Evolutionary conservation across 2,888 invertebrate species (phyloP).

Genomic region (Acronicta alni): DNA sequence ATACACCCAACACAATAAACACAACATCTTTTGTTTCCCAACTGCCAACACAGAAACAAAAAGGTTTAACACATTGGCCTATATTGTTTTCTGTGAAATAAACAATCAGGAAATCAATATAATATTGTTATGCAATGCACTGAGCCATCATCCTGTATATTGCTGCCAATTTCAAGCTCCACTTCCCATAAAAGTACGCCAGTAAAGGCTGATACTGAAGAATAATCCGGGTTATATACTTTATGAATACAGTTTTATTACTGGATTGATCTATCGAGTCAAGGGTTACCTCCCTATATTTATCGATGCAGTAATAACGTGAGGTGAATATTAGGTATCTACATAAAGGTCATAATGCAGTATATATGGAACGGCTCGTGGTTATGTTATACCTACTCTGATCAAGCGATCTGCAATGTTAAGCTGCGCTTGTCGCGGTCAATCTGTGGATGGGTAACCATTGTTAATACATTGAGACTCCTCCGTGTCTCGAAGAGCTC

Average conservation of each 20-base stretch:
- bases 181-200: constrained; percentile 5
- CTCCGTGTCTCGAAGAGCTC: too few relatives aligned
- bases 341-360: too few relatives aligned
- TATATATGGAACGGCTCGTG: too few relatives aligned
- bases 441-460: too few relatives aligned
- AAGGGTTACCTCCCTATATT: background rate
- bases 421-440: too few relatives aligned
- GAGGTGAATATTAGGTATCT: background rate
- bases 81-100: constrained; percentile 17
- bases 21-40: background rate
- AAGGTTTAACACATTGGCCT: background rate
- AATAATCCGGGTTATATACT: constrained; percentile 3
- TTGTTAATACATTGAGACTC: too few relatives aligned
- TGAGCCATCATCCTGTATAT: constrained; percentile 11
- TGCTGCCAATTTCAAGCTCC: constrained; percentile 41
- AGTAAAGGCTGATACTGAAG: background rate
- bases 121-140: constrained; percentile 16
- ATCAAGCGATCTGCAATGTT: too few relatives aligned
- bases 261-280: constrained; percentile 3
- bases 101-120: constrained; percentile 25
- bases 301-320: background rate
- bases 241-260: constrained; percentile 3
- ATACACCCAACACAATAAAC: background rate
- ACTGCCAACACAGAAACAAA: background rate
- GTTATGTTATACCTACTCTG: too few relatives aligned